Percentiles rank a stretch among this genome's conserved stretches.
These are phyloP conservation scores for Sclerodermus sp. DNA, from an alignment of 2,888 invertebrate species.

Conservation along the genomic window DNA sequence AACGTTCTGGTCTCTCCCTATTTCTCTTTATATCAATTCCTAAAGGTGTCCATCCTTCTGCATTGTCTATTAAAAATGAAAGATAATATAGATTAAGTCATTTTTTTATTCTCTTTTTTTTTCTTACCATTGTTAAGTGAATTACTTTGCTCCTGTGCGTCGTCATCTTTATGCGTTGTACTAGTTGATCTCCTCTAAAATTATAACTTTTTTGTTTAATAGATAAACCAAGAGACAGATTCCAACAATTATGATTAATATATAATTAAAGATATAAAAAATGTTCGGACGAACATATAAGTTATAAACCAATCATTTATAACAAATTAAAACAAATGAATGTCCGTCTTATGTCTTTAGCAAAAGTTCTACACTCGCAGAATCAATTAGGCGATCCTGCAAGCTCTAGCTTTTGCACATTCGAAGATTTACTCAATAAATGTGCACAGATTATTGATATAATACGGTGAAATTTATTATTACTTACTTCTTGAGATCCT, in stretches of 20 bases:
- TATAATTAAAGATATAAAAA: background rate
- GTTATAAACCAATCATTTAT: conserved; percentile 1
- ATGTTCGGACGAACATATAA: conserved; percentile 12
- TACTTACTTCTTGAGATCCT: conserved; percentile 66
- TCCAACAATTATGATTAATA: background rate
- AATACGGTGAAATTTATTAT: background rate
- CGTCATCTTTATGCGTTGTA: conserved; percentile 47
- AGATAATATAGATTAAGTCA: background rate
- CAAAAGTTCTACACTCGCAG: conserved; percentile 50
- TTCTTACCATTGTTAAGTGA: conserved; percentile 56
- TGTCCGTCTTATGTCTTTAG: conserved; percentile 28
- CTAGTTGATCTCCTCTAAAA: conserved; percentile 36
- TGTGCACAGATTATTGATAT: too few species aligned
- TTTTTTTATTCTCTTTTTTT: conserved; percentile 55
- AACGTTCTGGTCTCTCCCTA: conserved; percentile 67
- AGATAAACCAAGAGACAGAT: background rate
- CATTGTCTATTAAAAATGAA: conserved; percentile 57
- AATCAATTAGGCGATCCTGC: conserved; percentile 23
- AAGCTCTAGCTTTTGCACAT: conserved; percentile 49
- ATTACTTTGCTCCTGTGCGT: conserved; percentile 52
- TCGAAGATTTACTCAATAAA: background rate
- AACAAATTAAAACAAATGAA: background rate
- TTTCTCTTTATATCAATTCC: conserved; percentile 81
- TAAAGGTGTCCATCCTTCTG: conserved; percentile 90
- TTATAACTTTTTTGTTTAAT: too few species aligned